phyloP scores from a whole-genome alignment of 1,140 invertebrate genomes.

The Pogonus chalceus region DNA sequence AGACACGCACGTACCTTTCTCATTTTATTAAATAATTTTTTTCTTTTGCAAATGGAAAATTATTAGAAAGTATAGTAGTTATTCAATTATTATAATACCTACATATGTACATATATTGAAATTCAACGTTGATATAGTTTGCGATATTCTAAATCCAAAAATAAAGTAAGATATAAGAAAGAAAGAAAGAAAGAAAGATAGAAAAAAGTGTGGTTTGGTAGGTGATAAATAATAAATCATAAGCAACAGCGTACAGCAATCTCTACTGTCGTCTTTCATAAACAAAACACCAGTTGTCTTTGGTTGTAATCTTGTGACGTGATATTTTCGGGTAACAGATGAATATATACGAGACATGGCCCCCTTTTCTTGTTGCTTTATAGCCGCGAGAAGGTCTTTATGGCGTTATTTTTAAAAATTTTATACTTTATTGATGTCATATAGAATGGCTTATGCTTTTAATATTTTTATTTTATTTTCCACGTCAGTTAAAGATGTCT shows the following conservation, averaged over 20 bases:
- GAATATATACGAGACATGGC: neutral
- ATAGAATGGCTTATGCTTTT: neutral
- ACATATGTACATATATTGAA: too few species aligned
- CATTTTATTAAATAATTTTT: too few species aligned
- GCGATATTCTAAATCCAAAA: too few species aligned
- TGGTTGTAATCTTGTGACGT: neutral
- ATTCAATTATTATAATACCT: too few species aligned
- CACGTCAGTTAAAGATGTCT: too few species aligned
- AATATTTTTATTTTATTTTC: constrained; percentile 2
- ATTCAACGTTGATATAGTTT: too few species aligned
- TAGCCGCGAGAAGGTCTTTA: neutral
- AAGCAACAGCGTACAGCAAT: neutral
- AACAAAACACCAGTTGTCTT: constrained; percentile 7
- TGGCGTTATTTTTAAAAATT: constrained; percentile 2
- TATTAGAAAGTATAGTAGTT: too few species aligned
- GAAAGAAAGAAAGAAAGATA: too few species aligned
- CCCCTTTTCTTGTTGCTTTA: neutral
- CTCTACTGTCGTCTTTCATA: neutral
- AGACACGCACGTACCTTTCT: too few species aligned
- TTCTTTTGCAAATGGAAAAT: too few species aligned
- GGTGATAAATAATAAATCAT: constrained; percentile 7
- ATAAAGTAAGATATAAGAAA: too few species aligned
- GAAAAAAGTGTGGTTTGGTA: neutral
- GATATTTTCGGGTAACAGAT: neutral
- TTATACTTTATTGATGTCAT: constrained; percentile 1